A percentile compares a stretch with the other conserved stretches of the same genome.
phyloP scores from a whole-genome alignment of 1,140 invertebrate genomes.

The Zaprionus capensis region DNA sequence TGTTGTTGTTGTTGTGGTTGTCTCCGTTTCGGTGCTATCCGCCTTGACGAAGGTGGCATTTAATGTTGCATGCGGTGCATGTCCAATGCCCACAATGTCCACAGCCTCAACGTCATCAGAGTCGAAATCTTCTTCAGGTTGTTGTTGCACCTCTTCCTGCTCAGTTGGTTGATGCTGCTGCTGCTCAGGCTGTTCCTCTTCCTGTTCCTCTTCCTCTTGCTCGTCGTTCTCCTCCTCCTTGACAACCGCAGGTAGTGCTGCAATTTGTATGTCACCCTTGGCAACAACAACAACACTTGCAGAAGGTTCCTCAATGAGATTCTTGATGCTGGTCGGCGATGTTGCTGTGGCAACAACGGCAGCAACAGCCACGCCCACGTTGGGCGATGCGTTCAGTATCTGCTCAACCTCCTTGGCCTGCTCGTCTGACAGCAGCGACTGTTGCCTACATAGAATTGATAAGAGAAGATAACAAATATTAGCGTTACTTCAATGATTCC shows the following conservation, averaged over 20 bases:
- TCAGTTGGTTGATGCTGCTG: conserved; percentile 28
- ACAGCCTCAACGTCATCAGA: conserved; percentile 73
- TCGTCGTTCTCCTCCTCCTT: conserved; percentile 40
- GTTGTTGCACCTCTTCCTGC: not conserved
- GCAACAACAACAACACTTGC: not conserved
- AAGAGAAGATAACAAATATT: conserved; percentile 26
- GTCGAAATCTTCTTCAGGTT: conserved; percentile 62
- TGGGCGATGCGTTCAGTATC: conserved; percentile 87
- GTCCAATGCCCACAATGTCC: conserved; percentile 75
- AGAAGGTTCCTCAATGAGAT: conserved; percentile 69
- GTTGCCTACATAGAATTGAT: conserved; percentile 86
- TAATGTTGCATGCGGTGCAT: conserved; percentile 51
- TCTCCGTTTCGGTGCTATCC: conserved; percentile 71
- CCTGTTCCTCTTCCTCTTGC: conserved; percentile 22
- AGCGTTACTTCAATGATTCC: not conserved
- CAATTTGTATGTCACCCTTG: conserved; percentile 62
- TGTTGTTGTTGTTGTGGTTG: conserved; percentile 54
- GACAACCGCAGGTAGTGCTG: conserved; percentile 50
- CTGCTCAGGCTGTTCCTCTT: conserved; percentile 23
- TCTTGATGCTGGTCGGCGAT: conserved; percentile 79
- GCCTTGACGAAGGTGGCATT: conserved; percentile 69
- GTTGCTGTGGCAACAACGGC: conserved; percentile 79
- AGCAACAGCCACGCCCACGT: conserved; percentile 74
- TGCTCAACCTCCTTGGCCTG: conserved; percentile 93
- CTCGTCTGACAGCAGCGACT: conserved; percentile 92